A percentile compares a stretch with the other conserved stretches of the same genome.
Evolutionary conservation across 2,797 vertebrate genomes (phyloP).

Genomic region (Micrastur ruficollis): DNA sequence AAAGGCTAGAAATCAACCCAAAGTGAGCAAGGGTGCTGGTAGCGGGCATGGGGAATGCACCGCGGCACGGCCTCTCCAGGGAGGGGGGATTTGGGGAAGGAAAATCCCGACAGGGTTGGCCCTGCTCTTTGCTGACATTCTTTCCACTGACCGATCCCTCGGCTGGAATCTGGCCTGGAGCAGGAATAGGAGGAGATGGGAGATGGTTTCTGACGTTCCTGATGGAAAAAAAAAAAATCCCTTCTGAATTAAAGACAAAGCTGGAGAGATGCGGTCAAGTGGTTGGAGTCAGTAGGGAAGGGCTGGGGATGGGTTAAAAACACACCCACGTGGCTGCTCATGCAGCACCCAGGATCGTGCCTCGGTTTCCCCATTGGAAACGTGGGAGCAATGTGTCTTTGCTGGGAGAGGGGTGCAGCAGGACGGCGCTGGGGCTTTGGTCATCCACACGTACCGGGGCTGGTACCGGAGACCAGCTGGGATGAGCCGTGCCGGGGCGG

Average conservation of each 20-base stretch:
- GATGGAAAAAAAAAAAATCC: neutral
- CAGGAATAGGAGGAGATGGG: slow-evolving; percentile 33
- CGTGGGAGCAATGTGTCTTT: accelerated
- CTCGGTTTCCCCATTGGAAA: neutral
- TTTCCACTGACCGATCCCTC: slow-evolving; percentile 73
- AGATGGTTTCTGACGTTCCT: neutral
- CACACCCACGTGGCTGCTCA: neutral
- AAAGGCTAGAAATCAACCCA: neutral
- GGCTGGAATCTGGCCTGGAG: slow-evolving; percentile 59
- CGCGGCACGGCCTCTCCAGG: neutral
- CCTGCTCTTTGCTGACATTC: slow-evolving; percentile 63
- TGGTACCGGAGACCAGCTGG: neutral
- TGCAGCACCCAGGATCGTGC: accelerated
- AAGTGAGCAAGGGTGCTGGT: neutral
- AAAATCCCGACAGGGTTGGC: slow-evolving; percentile 45
- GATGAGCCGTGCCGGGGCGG: neutral
- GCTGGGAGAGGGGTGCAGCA: neutral
- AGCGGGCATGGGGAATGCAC: neutral
- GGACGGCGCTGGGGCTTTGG: neutral
- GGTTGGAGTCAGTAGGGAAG: neutral
- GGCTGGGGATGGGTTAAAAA: neutral
- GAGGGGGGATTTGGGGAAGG: slow-evolving; percentile 36
- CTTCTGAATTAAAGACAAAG: neutral
- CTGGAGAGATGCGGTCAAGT: neutral
- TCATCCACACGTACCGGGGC: neutral